These are phyloP conservation scores for Druon quercuslanigerum DNA, from an alignment of 1,140 invertebrate species.

Conservation along the genomic window DNA sequence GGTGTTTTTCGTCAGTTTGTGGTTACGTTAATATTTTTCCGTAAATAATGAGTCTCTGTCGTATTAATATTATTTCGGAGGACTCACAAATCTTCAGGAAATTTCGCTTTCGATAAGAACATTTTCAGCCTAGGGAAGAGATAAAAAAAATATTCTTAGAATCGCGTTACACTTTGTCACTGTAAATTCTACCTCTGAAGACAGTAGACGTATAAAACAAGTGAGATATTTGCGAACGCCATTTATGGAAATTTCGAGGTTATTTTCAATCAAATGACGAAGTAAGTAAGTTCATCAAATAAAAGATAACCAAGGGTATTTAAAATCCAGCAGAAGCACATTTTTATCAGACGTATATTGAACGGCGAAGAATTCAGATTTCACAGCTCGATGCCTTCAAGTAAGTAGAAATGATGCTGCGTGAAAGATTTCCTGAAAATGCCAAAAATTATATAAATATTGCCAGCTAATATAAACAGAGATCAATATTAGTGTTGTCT, in stretches of 20 bases:
- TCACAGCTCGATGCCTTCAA: too few species aligned
- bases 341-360: too few species aligned
- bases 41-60: too few species aligned
- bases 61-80: not conserved
- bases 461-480: too few species aligned
- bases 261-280: not conserved
- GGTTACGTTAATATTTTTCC: too few species aligned
- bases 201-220: not conserved
- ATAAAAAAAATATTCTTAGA: slow-evolving; percentile 1
- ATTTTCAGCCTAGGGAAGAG: not conserved
- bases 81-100: not conserved
- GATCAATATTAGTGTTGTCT: too few species aligned
- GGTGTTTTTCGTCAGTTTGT: too few species aligned
- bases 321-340: too few species aligned
- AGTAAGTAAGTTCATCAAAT: not conserved
- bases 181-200: not conserved
- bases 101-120: not conserved
- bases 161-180: not conserved
- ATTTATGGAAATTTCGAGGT: slow-evolving; percentile 1
- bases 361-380: too few species aligned
- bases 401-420: too few species aligned
- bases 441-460: too few species aligned
- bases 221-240: not conserved
- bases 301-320: not conserved
- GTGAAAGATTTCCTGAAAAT: too few species aligned